Evolutionary conservation across 2,113 vertebrate species (phyloP).

Genomic region (Corapipo altera): DNA sequence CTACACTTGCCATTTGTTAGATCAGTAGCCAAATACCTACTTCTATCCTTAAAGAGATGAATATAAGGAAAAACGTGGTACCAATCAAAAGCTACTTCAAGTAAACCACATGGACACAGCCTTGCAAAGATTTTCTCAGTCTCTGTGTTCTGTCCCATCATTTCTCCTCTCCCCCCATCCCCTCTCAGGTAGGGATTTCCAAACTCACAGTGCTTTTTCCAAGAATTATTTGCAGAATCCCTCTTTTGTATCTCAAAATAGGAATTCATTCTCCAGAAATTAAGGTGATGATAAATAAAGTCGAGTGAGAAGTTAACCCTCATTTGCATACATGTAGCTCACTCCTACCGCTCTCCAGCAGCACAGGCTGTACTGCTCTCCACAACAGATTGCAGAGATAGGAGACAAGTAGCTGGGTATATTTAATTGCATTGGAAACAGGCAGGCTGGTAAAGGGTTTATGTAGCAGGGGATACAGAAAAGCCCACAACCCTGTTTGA

Average conservation of each 20-base stretch:
- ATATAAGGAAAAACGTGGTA: background rate
- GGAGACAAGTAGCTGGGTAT: background rate
- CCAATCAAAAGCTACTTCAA: background rate
- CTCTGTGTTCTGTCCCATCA: background rate
- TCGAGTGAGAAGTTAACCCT: background rate
- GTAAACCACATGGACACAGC: background rate
- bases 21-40: background rate
- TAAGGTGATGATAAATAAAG: background rate
- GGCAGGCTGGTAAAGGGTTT: slow-evolving; percentile 13
- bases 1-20: background rate
- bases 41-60: background rate
- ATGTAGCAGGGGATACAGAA: background rate
- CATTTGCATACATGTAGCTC: background rate
- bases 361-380: background rate
- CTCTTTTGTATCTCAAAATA: background rate
- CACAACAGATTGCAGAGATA: background rate
- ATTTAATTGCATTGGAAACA: slow-evolving; percentile 42
- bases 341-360: background rate
- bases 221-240: background rate
- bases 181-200: background rate
- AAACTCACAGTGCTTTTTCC: background rate
- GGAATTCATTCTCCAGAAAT: background rate
- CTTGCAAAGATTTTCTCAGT: background rate
- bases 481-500: background rate
- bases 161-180: background rate